Conservation (phyloP, 2,113 vertebrate species). For the Pithys albifrons region DNA sequence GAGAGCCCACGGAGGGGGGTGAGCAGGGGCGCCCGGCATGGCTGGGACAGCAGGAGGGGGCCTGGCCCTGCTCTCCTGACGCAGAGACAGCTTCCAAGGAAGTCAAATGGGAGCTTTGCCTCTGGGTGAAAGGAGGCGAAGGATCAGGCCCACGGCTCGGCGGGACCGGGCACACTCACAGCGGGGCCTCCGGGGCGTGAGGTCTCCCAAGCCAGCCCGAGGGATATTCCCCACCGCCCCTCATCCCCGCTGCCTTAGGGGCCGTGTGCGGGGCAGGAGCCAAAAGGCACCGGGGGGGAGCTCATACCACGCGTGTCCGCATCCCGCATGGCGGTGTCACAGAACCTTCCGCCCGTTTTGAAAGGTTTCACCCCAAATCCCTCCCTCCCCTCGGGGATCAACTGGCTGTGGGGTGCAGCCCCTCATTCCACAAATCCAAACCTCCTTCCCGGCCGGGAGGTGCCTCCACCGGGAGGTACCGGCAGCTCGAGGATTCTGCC, state of each 20-base stretch:
- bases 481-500: not conserved
- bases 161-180: not conserved
- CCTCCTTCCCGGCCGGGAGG: not conserved
- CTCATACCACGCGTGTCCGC: not conserved
- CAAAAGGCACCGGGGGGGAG: not conserved
- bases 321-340: not conserved
- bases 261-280: not conserved
- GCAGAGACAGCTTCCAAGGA: conserved; percentile 66
- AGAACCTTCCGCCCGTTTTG: not conserved
- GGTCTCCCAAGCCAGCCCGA: not conserved
- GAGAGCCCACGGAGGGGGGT: conserved; percentile 54
- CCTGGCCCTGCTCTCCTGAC: conserved; percentile 57
- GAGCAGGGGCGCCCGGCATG: conserved; percentile 38
- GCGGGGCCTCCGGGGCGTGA: not conserved
- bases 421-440: not conserved
- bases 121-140: conserved; percentile 61
- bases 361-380: not conserved
- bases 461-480: not conserved
- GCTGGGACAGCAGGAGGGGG: conserved; percentile 48
- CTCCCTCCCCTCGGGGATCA: not conserved
- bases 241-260: not conserved
- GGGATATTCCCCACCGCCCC: not conserved
- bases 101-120: conserved; percentile 64
- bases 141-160: conserved; percentile 40
- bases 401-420: not conserved